A percentile compares a stretch with the other conserved stretches of the same genome.
Evolutionary conservation across 64 coral and sea anemone genomes (phyloP).

Genomic region (Porites australiensis): DNA sequence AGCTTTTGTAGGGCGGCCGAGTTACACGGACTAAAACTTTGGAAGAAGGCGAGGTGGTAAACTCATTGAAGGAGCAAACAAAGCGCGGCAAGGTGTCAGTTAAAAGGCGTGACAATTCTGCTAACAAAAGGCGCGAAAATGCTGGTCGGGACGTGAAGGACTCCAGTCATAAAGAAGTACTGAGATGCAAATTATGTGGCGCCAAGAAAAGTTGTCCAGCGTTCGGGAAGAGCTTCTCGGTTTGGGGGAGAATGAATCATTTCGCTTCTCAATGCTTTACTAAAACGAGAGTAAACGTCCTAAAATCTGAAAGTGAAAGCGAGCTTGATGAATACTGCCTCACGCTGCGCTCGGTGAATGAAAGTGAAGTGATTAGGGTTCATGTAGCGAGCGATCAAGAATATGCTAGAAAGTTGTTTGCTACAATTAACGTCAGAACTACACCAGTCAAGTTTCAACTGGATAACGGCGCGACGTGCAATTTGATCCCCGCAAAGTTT

Average conservation of each 20-base stretch:
- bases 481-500: slow-evolving; percentile 15
- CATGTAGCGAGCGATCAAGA: slow-evolving; percentile 12
- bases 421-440: background rate
- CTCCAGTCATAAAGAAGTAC: no score
- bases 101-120: no score
- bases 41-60: no score
- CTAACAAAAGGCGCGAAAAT: no score
- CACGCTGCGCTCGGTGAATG: background rate
- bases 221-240: slow-evolving; percentile 38
- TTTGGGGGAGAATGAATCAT: slow-evolving; percentile 50
- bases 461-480: slow-evolving; percentile 9
- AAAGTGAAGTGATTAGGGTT: slow-evolving; percentile 17
- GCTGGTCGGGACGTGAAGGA: no score
- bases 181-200: no score
- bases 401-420: background rate
- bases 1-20: no score
- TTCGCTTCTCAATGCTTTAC: slow-evolving; percentile 40
- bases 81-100: no score
- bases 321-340: slow-evolving; percentile 3
- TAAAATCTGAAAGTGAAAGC: background rate
- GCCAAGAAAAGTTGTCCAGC: slow-evolving; percentile 18
- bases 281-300: background rate
- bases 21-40: no score
- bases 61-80: no score
- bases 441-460: background rate